These are phyloP conservation scores for Bombus huntii DNA, from an alignment of 1,140 invertebrate genomes.

Conservation along the genomic window DNA sequence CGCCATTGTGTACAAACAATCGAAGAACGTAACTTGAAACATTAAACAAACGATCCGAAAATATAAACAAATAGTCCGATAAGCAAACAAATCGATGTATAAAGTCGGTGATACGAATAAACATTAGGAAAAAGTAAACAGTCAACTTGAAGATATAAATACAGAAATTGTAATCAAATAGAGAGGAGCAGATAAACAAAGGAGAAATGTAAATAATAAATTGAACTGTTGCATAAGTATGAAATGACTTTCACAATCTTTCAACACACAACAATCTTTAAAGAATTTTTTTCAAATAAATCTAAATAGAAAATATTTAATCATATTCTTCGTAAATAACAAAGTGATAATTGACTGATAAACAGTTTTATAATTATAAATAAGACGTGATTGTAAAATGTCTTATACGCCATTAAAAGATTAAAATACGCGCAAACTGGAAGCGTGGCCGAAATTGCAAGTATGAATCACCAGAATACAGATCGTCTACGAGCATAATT, in stretches of 20 bases:
- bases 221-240: not conserved
- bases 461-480: not conserved
- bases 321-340: too few relatives aligned
- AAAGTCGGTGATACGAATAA: not conserved
- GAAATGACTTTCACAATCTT: too few relatives aligned
- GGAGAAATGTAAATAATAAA: not conserved
- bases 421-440: not conserved
- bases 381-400: not conserved
- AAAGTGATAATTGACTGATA: not conserved
- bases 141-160: not conserved
- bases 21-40: too few relatives aligned
- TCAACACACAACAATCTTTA: not conserved
- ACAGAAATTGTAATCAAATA: not conserved
- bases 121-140: not conserved
- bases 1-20: too few relatives aligned
- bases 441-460: not conserved
- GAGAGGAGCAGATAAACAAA: not conserved
- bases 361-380: not conserved
- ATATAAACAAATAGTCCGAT: not conserved
- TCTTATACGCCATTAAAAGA: not conserved
- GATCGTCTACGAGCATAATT: not conserved
- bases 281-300: not conserved
- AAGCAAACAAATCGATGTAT: not conserved
- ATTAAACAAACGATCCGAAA: not conserved
- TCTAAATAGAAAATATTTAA: not conserved